A percentile compares a stretch with the other conserved stretches of the same genome.
These are phyloP conservation scores for Adelognathus sp. DNA, from an alignment of 2,888 invertebrate species.

Conservation along the genomic window DNA sequence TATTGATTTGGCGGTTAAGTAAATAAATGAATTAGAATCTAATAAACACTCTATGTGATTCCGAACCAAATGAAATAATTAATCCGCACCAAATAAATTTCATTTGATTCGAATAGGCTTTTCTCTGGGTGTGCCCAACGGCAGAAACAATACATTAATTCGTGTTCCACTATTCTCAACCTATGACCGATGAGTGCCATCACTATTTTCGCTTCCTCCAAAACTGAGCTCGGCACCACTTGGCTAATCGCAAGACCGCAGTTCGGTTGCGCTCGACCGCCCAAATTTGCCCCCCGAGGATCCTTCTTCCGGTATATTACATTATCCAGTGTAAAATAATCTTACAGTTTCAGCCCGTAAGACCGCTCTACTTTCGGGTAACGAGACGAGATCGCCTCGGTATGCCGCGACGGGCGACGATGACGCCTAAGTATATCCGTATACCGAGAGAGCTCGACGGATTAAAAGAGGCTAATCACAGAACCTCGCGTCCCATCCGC, in stretches of 20 bases:
- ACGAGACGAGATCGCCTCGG: conserved; percentile 52
- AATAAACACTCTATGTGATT: no score
- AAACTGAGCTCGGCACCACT: no score
- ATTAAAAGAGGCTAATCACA: conserved; percentile 62
- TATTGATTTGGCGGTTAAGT: no score
- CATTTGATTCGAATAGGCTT: no score
- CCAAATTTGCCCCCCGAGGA: neutral
- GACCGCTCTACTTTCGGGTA: conserved; percentile 71
- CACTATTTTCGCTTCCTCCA: no score
- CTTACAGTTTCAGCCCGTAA: conserved; percentile 53
- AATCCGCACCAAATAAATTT: no score
- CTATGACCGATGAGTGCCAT: no score
- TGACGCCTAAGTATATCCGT: neutral
- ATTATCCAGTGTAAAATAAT: conserved; percentile 48
- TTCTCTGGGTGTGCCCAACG: no score
- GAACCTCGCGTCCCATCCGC: conserved; percentile 1
- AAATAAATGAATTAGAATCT: no score
- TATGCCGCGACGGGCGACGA: neutral
- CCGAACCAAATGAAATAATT: no score
- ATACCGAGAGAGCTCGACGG: conserved; percentile 20
- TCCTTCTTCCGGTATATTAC: conserved; percentile 13
- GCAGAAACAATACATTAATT: no score
- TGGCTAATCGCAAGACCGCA: neutral
- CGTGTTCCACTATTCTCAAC: no score
- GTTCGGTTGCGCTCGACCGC: neutral